Evolutionary conservation across 2,888 invertebrate species (phyloP), one percentile per base, ranked within the genome.

Genomic region (Eustalomyia histrio): DNA sequence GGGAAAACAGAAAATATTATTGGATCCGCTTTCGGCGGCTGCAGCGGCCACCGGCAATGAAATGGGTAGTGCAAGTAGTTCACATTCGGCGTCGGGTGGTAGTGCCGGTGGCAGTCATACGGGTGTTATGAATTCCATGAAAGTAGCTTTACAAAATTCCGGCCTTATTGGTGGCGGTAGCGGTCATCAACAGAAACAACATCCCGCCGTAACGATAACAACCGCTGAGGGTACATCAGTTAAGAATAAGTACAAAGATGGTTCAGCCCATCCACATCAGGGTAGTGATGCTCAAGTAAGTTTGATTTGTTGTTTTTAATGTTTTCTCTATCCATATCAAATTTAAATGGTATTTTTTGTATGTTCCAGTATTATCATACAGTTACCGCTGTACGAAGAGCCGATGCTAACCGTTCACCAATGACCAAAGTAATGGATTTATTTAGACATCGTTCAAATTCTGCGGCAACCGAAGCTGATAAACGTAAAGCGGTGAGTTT

Each of bases 391-490:
- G 91, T 91, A 17, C 91, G 93, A 14, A 92, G 93, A 7, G 94
- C 94, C 0, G 93, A 94, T 84, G 92, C 91, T 71, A 92, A 91
- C 84, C 91, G 93, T 84, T 95, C 95, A 86, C 96, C 97, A 2
- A 96, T 97, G 92, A 95, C 96, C 83, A 97, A 97, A 92, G 96
- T 97, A 64, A 97, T 97, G 94, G 97, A 97, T 90, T 95, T 97
- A 88, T 97, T 97, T 91, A 93, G 97, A 78, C 90, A 94, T 90
- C 92, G 95, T 84, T 94, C 95, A 79, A 94, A 95, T 89, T 94
- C 93, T 85, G 93, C 94, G 71, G 93, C 93, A 63, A 93, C 93
- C 53, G 92, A 94, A 35, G 94, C 94, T 80, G 94, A 95, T 85
- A 94, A 94, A 87, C 91, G 94, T 82, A 94, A 94, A 92, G 94